Evolutionary conservation across 1,140 invertebrate genomes (phyloP), one percentile per base, ranked within the genome.

Genomic region (Gonatopus flavifemur): DNA sequence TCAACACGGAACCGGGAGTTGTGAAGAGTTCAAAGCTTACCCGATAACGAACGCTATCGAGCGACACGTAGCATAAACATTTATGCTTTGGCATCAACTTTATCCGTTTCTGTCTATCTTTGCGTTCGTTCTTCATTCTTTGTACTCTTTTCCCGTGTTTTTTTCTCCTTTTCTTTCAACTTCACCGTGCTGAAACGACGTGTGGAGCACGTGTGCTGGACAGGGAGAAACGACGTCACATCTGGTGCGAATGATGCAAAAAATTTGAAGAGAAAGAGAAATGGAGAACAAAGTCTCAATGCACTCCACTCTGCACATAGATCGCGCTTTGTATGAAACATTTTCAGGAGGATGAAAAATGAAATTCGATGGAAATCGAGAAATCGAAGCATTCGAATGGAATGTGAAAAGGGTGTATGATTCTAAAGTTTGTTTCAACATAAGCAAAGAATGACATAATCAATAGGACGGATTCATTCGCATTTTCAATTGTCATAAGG

Each of bases 51-150:
- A 47, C 43, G 47, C 57, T 59, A 66, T 57, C 49, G 49, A 64
- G 55, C 52, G 51, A 63, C 56, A 52, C 47, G 57, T 59, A 61
- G 49, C 55, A 57, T 67, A 68, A 70, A 74, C 61, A 69, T 72
- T 70, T 70, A 68, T 60, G 57, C 59, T 59, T 54, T n/a, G n/a
- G 52, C 50, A 64, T 66, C 59, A 60, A 52, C 62, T 47, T 62
- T 62, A 55, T 49, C 44, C 62, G 22, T 48, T 37, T 21, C 30
- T 31, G 21, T 39, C 55, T 49, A 44, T 43, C 43, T 30, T 44
- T 5, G 24, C 31, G 49, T 40, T 46, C 59, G 55, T 49, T 28
- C 45, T 49, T 42, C 43, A 20, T 50, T 47, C 37, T 52, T 19
- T 39, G 19, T 24, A n/a, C n/a, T 37, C 53, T 59, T 22, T 54